Conservation (phyloP, 2,797 vertebrate genomes). For the Gymnodraco acuticeps region DNA sequence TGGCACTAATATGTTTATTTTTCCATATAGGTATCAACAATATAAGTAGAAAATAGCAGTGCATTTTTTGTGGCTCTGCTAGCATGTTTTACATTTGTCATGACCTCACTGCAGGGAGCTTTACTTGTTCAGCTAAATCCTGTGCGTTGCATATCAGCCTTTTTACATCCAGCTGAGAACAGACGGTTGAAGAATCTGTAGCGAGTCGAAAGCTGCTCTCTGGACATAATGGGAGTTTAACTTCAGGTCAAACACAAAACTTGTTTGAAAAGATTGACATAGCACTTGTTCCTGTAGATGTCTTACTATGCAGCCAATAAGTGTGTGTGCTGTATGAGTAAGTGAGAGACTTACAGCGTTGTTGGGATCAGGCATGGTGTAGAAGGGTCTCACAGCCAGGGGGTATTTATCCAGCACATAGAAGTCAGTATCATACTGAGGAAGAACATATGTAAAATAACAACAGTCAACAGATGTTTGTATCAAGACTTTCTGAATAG, state of each 20-base stretch:
- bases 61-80: background rate
- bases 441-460: slow-evolving; percentile 25
- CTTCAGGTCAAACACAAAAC: background rate
- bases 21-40: background rate
- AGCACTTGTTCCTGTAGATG: slow-evolving; percentile 6
- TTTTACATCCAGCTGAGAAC: background rate
- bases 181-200: slow-evolving; percentile 1
- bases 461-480: slow-evolving; percentile 1
- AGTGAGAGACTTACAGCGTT: slow-evolving; percentile 87
- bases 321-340: background rate
- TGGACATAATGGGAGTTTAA: slow-evolving; percentile 10
- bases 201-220: background rate
- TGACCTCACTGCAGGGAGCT: background rate
- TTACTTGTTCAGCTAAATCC: background rate
- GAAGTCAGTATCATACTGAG: slow-evolving; percentile 98
- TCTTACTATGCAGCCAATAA: background rate
- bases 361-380: slow-evolving; percentile 97
- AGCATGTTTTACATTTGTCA: slow-evolving; percentile 9
- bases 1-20: background rate
- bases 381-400: slow-evolving; percentile 97
- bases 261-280: slow-evolving; percentile 8
- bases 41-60: background rate
- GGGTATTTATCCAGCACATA: slow-evolving; percentile 99
- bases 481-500: background rate
- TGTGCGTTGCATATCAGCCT: background rate